Evolutionary conservation across 2,797 vertebrate species (phyloP).

Genomic region (Premnoplex brunnescens): DNA sequence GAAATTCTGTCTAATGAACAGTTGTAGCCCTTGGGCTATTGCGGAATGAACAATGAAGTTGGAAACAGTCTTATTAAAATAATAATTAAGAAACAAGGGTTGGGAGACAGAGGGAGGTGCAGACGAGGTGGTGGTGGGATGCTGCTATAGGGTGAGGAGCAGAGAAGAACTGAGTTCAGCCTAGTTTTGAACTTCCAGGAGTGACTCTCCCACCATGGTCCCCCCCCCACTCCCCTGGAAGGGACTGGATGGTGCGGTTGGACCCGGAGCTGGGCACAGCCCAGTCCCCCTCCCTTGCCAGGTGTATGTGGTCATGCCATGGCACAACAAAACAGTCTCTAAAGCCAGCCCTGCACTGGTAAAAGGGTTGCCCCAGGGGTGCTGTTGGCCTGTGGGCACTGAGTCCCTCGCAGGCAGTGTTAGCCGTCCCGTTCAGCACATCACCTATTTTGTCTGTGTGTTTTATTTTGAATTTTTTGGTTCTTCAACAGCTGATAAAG

Average conservation of each 20-base stretch:
- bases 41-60: neutral
- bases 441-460: neutral
- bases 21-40: slow-evolving; percentile 67
- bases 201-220: neutral
- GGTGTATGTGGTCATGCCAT: fast-evolving
- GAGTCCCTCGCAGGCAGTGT: fast-evolving
- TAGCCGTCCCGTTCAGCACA: neutral
- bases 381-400: neutral
- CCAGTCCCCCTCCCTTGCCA: neutral
- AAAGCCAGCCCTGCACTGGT: neutral
- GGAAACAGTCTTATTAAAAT: slow-evolving; percentile 57
- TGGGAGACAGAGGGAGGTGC: neutral
- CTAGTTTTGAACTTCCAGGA: neutral
- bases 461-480: neutral
- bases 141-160: neutral
- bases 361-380: fast-evolving
- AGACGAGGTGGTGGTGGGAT: neutral
- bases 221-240: neutral
- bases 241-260: fast-evolving
- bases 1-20: slow-evolving; percentile 66
- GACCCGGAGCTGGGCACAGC: neutral
- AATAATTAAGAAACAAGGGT: slow-evolving; percentile 55
- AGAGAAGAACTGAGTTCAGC: neutral
- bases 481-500: neutral
- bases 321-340: neutral